Evolutionary conservation across 2,888 invertebrate genomes (phyloP).

Genomic region (Ethmia dodecea): DNA sequence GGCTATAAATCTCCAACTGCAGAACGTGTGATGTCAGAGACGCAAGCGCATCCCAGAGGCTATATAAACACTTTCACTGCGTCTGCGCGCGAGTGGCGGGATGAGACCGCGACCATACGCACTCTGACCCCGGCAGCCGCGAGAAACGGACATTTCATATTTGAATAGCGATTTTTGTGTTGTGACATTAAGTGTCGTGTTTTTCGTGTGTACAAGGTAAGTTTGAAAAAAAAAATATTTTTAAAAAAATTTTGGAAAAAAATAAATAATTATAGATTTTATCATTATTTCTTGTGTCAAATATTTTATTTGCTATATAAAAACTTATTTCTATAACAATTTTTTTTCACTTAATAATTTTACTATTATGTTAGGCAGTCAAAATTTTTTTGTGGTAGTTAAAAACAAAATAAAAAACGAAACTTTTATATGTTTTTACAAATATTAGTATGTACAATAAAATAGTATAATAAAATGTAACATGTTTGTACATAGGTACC

Average conservation of each 20-base stretch:
- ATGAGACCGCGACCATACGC: conserved; percentile 47
- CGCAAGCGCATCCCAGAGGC: conserved; percentile 53
- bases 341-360: too few relatives aligned
- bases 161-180: conserved; percentile 28
- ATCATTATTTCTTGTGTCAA: too few relatives aligned
- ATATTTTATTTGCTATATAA: too few relatives aligned
- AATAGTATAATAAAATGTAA: not conserved
- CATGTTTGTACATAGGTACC: not conserved
- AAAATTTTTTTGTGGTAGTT: too few relatives aligned
- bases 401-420: too few relatives aligned
- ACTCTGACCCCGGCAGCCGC: conserved; percentile 62
- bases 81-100: conserved; percentile 60
- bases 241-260: too few relatives aligned
- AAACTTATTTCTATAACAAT: too few relatives aligned
- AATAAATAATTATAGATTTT: too few relatives aligned
- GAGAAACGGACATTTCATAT: conserved; percentile 23
- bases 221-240: too few relatives aligned
- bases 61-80: conserved; percentile 73
- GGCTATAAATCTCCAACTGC: too few relatives aligned
- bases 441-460: not conserved
- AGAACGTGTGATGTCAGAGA: conserved; percentile 39
- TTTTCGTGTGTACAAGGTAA: conserved; percentile 54
- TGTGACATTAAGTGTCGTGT: conserved; percentile 59
- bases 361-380: too few relatives aligned
- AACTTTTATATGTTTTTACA: not conserved